phyloP scores from a whole-genome alignment of 2,888 invertebrate genomes.

The Campopleginae sp. region DNA sequence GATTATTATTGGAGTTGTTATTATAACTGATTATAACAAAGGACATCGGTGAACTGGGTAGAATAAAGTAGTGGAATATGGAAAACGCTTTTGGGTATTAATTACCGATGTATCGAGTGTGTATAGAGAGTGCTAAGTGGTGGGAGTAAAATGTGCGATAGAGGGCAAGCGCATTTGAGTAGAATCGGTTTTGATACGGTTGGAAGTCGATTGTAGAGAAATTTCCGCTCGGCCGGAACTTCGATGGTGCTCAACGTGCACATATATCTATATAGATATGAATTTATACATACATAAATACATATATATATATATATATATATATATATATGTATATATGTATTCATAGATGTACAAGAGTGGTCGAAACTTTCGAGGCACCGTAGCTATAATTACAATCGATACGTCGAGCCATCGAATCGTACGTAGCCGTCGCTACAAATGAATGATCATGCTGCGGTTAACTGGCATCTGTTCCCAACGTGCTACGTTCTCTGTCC shows the following conservation, averaged over 20 bases:
- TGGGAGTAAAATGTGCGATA: slow-evolving; percentile 29
- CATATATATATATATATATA: slow-evolving; percentile 38
- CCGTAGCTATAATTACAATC: slow-evolving; percentile 67
- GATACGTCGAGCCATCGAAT: slow-evolving; percentile 67
- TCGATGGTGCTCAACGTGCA: slow-evolving; percentile 53
- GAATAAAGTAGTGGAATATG: slow-evolving; percentile 49
- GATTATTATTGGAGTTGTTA: slow-evolving; percentile 31
- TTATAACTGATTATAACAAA: slow-evolving; percentile 41
- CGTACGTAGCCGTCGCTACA: slow-evolving; percentile 68
- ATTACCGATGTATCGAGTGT: slow-evolving; percentile 46
- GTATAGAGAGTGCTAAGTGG: slow-evolving; percentile 30
- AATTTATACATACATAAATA: slow-evolving; percentile 43
- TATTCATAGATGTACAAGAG: slow-evolving; percentile 12
- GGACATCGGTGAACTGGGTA: slow-evolving; percentile 36
- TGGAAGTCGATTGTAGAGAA: slow-evolving; percentile 69
- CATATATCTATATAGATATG: slow-evolving; percentile 28
- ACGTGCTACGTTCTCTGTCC: slow-evolving; percentile 59
- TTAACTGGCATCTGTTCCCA: slow-evolving; percentile 67
- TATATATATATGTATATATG: slow-evolving; percentile 23
- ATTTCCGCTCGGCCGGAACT: slow-evolving; percentile 67
- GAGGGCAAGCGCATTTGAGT: slow-evolving; percentile 63
- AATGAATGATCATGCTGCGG: slow-evolving; percentile 71
- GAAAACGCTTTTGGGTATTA: slow-evolving; percentile 59
- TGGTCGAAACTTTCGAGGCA: slow-evolving; percentile 50
- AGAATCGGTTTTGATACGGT: slow-evolving; percentile 67